Percentiles rank a stretch among this genome's conserved stretches.
Conservation (phyloP, 2,888 invertebrate genomes). For the Ferrisia virgata region DNA sequence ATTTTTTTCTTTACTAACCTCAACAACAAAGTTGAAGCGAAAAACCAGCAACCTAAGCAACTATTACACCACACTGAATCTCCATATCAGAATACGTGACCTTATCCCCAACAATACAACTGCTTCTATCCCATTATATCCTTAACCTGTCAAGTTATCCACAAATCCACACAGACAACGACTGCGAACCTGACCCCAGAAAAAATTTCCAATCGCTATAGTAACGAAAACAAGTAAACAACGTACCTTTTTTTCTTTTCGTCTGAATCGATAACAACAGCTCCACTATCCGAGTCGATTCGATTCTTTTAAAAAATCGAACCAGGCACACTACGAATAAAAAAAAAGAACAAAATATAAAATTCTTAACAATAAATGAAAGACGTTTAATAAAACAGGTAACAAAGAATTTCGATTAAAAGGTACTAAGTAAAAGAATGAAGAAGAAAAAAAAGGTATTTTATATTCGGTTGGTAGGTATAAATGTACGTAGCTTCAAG, state of each 20-base stretch:
- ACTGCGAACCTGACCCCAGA: neutral
- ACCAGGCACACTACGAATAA: neutral
- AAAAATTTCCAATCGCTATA: slow-evolving; percentile 12
- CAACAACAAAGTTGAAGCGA: no score
- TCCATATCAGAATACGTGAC: no score
- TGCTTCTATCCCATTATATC: no score
- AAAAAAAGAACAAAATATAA: neutral
- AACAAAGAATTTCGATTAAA: slow-evolving; percentile 10
- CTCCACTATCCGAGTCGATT: neutral
- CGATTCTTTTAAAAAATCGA: neutral
- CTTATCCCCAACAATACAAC: no score
- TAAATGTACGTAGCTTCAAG: neutral
- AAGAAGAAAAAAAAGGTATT: neutral
- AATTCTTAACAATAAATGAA: slow-evolving; percentile 33
- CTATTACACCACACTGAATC: no score
- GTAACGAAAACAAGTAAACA: slow-evolving; percentile 1
- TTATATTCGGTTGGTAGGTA: neutral
- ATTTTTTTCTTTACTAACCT: no score
- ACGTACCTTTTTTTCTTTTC: neutral
- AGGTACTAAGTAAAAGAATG: neutral
- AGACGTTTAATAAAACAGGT: slow-evolving; percentile 14
- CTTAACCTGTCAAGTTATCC: no score
- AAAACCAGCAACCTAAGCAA: no score
- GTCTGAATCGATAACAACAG: neutral
- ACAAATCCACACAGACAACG: neutral